phyloP scores from a whole-genome alignment of 2,113 vertebrate genomes.

The Equus przewalskii region DNA sequence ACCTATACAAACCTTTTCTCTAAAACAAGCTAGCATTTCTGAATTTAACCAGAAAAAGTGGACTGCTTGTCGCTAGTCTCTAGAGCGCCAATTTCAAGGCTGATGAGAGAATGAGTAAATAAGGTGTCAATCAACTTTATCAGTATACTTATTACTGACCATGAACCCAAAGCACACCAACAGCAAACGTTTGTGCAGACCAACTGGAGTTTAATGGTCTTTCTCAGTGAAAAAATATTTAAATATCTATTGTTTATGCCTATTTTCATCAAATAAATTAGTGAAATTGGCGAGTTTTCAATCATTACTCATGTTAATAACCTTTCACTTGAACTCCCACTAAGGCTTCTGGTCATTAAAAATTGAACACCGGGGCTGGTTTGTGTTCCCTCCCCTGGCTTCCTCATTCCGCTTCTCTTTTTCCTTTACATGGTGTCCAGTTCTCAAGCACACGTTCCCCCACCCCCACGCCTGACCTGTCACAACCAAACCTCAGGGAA shows the following conservation, averaged over 20 bases:
- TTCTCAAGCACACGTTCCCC: not conserved
- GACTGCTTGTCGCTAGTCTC: not conserved
- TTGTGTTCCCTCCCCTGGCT: not conserved
- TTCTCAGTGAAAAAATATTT: constrained; percentile 1
- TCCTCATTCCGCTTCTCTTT: not conserved
- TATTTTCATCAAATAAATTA: not conserved
- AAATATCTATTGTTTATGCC: not conserved
- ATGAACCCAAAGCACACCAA: constrained; percentile 39
- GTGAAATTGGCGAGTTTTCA: not conserved
- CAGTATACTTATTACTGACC: not conserved
- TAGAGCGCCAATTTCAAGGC: not conserved
- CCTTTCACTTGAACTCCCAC: not conserved
- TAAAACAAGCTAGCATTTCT: not conserved
- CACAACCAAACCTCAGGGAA: not conserved
- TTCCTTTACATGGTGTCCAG: fast-evolving
- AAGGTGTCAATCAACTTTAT: not conserved
- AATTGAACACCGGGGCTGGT: not conserved
- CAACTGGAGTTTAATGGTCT: not conserved
- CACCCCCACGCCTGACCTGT: not conserved
- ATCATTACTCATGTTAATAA: constrained; percentile 21
- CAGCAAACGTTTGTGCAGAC: not conserved
- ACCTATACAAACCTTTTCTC: not conserved
- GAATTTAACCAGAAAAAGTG: not conserved
- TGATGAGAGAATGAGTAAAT: not conserved
- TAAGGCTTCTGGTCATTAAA: not conserved